A percentile compares a stretch with the other conserved stretches of the same genome.
Evolutionary conservation across 2,113 vertebrate species (phyloP).

Genomic region (Scartelaos histophorus): DNA sequence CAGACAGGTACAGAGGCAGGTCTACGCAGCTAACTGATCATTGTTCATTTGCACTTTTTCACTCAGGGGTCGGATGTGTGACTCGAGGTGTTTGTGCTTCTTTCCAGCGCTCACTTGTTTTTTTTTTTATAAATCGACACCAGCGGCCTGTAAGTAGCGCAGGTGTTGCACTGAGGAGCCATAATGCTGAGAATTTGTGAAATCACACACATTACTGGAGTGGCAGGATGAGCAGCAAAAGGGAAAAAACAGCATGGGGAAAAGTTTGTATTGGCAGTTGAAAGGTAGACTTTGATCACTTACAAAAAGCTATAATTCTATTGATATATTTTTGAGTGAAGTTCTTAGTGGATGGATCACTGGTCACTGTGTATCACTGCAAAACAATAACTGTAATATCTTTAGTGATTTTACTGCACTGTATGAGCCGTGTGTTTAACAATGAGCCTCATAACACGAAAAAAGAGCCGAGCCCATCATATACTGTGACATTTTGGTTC

Average conservation of each 20-base stretch:
- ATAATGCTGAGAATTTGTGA: slow-evolving; percentile 68
- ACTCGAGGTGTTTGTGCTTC: slow-evolving; percentile 71
- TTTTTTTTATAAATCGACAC: slow-evolving; percentile 66
- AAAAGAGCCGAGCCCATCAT: neutral
- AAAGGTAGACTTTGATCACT: neutral
- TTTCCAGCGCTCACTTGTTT: slow-evolving; percentile 72
- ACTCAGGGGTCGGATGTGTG: slow-evolving; percentile 69
- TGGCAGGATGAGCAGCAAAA: slow-evolving; percentile 36
- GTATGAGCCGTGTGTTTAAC: neutral
- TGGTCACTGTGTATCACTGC: too few relatives aligned
- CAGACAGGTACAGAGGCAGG: slow-evolving; percentile 41
- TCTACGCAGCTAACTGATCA: slow-evolving; percentile 59
- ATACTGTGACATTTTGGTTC: neutral
- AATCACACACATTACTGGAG: slow-evolving; percentile 48
- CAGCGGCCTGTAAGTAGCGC: slow-evolving; percentile 64
- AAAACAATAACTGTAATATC: too few relatives aligned
- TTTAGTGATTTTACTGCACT: neutral
- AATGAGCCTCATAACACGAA: neutral
- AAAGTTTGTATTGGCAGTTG: slow-evolving; percentile 35
- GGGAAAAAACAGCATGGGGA: slow-evolving; percentile 9
- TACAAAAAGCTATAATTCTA: neutral
- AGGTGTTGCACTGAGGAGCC: slow-evolving; percentile 65
- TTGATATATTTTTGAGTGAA: too few relatives aligned
- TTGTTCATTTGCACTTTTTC: slow-evolving; percentile 77
- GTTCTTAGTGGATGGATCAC: too few relatives aligned